phyloP scores from a whole-genome alignment of 2,888 invertebrate genomes.

The Macropis europaea region DNA sequence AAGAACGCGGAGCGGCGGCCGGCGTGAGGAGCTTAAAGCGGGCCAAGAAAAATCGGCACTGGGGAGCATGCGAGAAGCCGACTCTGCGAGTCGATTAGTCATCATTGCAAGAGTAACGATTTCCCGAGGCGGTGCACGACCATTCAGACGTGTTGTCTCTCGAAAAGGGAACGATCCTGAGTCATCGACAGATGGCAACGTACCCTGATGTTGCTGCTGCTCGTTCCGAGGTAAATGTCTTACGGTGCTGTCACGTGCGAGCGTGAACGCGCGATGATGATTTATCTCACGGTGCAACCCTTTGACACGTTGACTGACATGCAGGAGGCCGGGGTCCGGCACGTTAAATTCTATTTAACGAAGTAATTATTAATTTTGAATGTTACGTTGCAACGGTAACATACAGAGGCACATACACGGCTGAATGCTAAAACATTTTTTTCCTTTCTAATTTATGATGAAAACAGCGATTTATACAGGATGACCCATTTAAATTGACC shows the following conservation, averaged over 20 bases:
- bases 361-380: too few species aligned
- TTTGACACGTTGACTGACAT: slow-evolving; percentile 11
- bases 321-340: too few species aligned
- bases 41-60: slow-evolving; percentile 40
- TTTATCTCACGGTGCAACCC: slow-evolving; percentile 21
- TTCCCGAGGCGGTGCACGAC: slow-evolving; percentile 30
- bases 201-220: slow-evolving; percentile 30
- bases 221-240: slow-evolving; percentile 31
- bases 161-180: slow-evolving; percentile 55
- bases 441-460: too few species aligned
- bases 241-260: slow-evolving; percentile 25
- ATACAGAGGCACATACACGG: too few species aligned
- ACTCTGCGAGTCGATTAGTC: slow-evolving; percentile 44
- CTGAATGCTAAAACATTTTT: too few species aligned
- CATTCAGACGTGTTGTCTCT: slow-evolving; percentile 47
- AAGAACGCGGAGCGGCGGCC: slow-evolving; percentile 32
- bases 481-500: too few species aligned
- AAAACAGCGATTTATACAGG: too few species aligned
- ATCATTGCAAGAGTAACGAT: slow-evolving; percentile 51
- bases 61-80: slow-evolving; percentile 6
- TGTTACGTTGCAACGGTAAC: too few species aligned
- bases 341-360: too few species aligned
- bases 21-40: too few species aligned
- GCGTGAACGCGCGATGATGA: slow-evolving; percentile 22
- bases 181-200: slow-evolving; percentile 56